Percentiles rank a stretch among this genome's conserved stretches.
phyloP scores from a whole-genome alignment of 2,888 invertebrate genomes.

The Diachrysia chrysitis region DNA sequence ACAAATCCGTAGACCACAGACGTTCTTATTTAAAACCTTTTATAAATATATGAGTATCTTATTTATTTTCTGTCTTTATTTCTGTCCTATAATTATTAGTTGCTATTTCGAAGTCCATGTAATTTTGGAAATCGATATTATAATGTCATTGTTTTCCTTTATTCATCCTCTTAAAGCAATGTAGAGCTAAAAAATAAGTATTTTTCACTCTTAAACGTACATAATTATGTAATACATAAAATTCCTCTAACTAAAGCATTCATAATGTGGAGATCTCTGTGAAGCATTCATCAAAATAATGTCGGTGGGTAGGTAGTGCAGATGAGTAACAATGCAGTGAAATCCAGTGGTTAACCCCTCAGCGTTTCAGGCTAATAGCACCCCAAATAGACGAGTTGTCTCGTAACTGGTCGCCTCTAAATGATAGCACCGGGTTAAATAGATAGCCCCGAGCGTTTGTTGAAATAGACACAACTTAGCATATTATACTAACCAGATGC shows the following conservation, averaged over 20 bases:
- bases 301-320: not conserved
- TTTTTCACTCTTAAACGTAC: not conserved
- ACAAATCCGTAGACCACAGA: too few relatives aligned
- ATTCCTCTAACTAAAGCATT: too few relatives aligned
- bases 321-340: conserved; percentile 2
- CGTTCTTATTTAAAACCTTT: too few relatives aligned
- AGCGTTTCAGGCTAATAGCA: not conserved
- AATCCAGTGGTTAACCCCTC: not conserved
- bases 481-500: not conserved
- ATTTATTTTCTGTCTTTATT: too few relatives aligned
- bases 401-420: conserved; percentile 1
- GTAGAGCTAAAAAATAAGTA: not conserved
- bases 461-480: conserved; percentile 1
- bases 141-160: too few relatives aligned
- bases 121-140: too few relatives aligned
- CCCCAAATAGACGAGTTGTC: conserved; percentile 7
- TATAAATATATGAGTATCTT: too few relatives aligned
- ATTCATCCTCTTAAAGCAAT: too few relatives aligned
- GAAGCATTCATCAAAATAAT: conserved; percentile 1
- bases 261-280: not conserved
- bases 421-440: not conserved
- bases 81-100: too few relatives aligned
- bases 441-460: not conserved
- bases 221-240: not conserved
- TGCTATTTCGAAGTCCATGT: too few relatives aligned